Conservation (phyloP, 2,888 invertebrate species). For the Diadromus collaris region DNA sequence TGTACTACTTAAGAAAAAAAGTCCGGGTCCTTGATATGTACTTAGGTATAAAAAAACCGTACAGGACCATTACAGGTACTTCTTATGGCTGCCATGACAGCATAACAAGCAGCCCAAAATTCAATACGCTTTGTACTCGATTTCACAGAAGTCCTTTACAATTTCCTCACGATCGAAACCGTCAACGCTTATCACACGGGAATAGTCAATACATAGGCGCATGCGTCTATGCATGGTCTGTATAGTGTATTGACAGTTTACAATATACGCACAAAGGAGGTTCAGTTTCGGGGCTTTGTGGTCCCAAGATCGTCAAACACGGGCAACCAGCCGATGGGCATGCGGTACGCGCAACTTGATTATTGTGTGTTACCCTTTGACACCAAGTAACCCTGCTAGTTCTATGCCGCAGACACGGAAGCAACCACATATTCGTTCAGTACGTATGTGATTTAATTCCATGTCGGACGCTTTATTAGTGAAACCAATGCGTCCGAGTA, state of each 20-base stretch:
- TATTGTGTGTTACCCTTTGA: constrained; percentile 50
- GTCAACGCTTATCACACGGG: background rate
- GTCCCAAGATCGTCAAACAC: constrained; percentile 15
- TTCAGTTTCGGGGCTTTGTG: constrained; percentile 27
- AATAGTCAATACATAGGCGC: background rate
- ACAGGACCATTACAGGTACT: too few relatives aligned
- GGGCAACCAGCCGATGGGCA: constrained; percentile 5
- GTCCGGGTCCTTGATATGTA: too few relatives aligned
- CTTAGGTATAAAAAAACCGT: too few relatives aligned
- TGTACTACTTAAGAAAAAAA: background rate
- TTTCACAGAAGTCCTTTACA: background rate
- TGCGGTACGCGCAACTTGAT: constrained; percentile 2
- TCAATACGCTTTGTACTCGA: background rate
- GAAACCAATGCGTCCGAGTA: constrained; percentile 15
- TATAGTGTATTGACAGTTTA: background rate
- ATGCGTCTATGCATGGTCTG: background rate
- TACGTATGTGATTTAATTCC: constrained; percentile 2
- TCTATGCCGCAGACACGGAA: background rate
- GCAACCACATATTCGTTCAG: background rate
- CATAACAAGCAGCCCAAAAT: background rate
- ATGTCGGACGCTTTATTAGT: background rate
- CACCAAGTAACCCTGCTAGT: constrained; percentile 22
- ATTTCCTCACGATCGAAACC: background rate
- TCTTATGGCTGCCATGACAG: background rate
- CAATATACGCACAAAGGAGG: constrained; percentile 11